Percentiles rank a stretch among this genome's conserved stretches.
Evolutionary conservation across 2,113 vertebrate species (phyloP).

Genomic region (Leucosticte australis): DNA sequence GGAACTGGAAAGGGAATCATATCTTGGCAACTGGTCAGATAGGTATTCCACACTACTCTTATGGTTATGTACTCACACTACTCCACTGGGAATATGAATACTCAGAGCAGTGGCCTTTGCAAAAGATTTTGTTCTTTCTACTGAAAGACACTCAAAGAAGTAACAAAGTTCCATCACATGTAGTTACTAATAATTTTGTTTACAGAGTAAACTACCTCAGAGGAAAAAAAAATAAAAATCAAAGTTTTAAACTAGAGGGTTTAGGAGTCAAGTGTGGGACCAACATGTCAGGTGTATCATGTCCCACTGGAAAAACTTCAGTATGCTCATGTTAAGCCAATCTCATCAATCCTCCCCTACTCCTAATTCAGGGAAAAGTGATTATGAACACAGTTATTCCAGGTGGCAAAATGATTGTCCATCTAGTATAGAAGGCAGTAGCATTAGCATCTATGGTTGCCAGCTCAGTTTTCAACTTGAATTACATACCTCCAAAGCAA

Average conservation of each 20-base stretch:
- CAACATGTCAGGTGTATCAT: accelerated
- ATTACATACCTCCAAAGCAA: neutral
- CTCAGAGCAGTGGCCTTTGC: neutral
- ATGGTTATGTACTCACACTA: neutral
- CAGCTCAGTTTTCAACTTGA: neutral
- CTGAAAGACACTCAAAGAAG: neutral
- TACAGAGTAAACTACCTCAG: neutral
- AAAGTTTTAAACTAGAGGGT: neutral
- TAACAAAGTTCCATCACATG: neutral
- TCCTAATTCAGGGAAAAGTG: neutral
- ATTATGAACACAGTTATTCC: neutral
- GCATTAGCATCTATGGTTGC: neutral
- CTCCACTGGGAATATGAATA: neutral
- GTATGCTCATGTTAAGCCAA: neutral
- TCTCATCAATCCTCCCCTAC: neutral
- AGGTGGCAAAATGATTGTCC: neutral
- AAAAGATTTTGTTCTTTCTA: neutral
- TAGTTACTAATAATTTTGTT: neutral
- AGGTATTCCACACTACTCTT: neutral
- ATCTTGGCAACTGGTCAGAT: neutral
- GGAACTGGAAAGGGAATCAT: neutral
- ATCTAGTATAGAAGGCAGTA: neutral
- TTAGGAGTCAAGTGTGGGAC: neutral
- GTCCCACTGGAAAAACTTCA: neutral
- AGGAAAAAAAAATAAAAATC: neutral